Conservation (phyloP, 2,113 vertebrate genomes). For the Serinus canaria region DNA sequence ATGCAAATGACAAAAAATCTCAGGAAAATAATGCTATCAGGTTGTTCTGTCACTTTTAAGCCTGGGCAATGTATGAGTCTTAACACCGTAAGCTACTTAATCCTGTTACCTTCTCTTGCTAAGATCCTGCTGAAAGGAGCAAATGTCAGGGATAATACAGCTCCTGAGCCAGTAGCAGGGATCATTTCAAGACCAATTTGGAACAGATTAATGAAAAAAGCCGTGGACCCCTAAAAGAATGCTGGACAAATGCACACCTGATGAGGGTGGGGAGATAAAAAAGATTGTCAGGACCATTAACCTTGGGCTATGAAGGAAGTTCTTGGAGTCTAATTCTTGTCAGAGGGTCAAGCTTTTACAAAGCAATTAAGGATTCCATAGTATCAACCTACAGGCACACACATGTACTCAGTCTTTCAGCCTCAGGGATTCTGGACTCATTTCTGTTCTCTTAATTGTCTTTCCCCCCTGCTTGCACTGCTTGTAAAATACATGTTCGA, state of each 20-base stretch:
- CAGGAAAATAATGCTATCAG: constrained; percentile 13
- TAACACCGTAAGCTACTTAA: constrained; percentile 9
- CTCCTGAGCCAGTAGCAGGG: constrained; percentile 8
- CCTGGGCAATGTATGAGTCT: neutral
- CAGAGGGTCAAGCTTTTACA: constrained; percentile 58
- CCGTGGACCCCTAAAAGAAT: constrained; percentile 65
- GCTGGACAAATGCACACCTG: constrained; percentile 67
- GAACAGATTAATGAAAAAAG: constrained; percentile 72
- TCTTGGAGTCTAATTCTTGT: constrained; percentile 23
- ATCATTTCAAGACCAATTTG: constrained; percentile 46
- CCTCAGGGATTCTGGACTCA: neutral
- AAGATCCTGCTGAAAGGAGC: constrained; percentile 5
- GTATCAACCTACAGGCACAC: constrained; percentile 9
- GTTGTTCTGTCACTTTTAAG: constrained; percentile 22
- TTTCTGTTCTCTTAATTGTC: neutral
- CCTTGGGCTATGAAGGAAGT: neutral
- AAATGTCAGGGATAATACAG: constrained; percentile 31
- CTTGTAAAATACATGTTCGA: neutral
- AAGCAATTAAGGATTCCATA: constrained; percentile 29
- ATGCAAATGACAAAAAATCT: neutral
- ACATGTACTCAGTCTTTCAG: neutral
- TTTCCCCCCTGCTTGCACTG: accelerated
- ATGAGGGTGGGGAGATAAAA: constrained; percentile 66
- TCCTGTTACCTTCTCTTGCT: neutral
- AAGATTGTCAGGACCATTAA: constrained; percentile 16